These are phyloP conservation scores for Archegozetes longisetosus DNA, from an alignment of 1,140 invertebrate genomes.

Conservation along the genomic window DNA sequence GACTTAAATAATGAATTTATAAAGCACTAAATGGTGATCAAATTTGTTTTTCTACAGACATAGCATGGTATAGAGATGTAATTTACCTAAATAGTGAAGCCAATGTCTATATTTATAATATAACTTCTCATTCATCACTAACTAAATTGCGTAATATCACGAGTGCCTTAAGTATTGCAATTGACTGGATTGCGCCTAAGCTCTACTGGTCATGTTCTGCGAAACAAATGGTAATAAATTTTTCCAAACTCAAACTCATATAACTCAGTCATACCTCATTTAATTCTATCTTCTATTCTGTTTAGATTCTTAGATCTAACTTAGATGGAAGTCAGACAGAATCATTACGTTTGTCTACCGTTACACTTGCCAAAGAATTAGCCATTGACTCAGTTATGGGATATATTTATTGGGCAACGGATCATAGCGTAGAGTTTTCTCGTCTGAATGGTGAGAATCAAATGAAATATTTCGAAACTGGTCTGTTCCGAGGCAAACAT, in stretches of 20 bases:
- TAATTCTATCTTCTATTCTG: too few species aligned
- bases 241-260: too few species aligned
- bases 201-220: constrained; percentile 77
- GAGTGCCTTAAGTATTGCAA: constrained; percentile 55
- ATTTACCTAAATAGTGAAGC: constrained; percentile 56
- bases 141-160: constrained; percentile 43
- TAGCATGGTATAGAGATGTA: constrained; percentile 47
- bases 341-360: constrained; percentile 52
- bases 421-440: constrained; percentile 56
- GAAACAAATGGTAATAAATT: constrained; percentile 38
- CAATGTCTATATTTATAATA: constrained; percentile 49
- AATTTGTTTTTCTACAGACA: constrained; percentile 31
- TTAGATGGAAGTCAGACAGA: constrained; percentile 49
- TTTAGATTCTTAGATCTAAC: constrained; percentile 46
- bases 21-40: too few species aligned
- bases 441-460: constrained; percentile 57
- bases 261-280: too few species aligned
- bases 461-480: constrained; percentile 49
- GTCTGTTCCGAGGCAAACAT: constrained; percentile 58
- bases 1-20: too few species aligned
- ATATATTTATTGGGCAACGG: constrained; percentile 66
- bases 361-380: constrained; percentile 58
- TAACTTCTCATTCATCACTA: constrained; percentile 35
- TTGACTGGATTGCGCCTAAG: constrained; percentile 73
- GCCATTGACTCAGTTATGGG: constrained; percentile 62